These are phyloP conservation scores for Myopa testacea DNA, from an alignment of 2,888 invertebrate genomes.

Conservation along the genomic window DNA sequence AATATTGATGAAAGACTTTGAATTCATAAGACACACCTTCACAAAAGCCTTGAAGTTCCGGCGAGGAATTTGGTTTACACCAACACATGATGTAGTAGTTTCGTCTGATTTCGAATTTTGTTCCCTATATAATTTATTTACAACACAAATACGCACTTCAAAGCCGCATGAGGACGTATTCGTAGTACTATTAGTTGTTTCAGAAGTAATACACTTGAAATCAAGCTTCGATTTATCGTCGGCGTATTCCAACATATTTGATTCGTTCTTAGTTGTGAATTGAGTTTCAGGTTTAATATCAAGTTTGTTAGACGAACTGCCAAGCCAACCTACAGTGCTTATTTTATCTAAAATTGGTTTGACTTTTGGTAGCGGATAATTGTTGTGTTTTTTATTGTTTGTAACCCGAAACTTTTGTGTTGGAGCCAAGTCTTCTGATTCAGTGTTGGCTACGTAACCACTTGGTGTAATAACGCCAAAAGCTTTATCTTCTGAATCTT, in stretches of 20 bases:
- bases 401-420: slow-evolving; percentile 50
- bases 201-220: slow-evolving; percentile 29
- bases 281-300: slow-evolving; percentile 49
- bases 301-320: slow-evolving; percentile 53
- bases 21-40: slow-evolving; percentile 55
- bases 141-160: slow-evolving; percentile 55
- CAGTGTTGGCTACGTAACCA: slow-evolving; percentile 22
- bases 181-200: slow-evolving; percentile 25
- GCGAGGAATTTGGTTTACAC: slow-evolving; percentile 38
- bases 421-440: slow-evolving; percentile 47
- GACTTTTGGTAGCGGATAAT: slow-evolving; percentile 47
- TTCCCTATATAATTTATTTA: slow-evolving; percentile 46
- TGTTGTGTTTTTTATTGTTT: slow-evolving; percentile 43
- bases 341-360: slow-evolving; percentile 53
- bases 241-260: slow-evolving; percentile 30
- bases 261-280: slow-evolving; percentile 28
- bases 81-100: slow-evolving; percentile 38
- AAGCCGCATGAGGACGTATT: slow-evolving; percentile 50
- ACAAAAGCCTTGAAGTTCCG: slow-evolving; percentile 65
- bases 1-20: neutral
- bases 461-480: slow-evolving; percentile 50
- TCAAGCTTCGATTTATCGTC: slow-evolving; percentile 40
- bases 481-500: slow-evolving; percentile 47
- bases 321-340: slow-evolving; percentile 60
- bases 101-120: slow-evolving; percentile 31